Evolutionary conservation across 2,888 invertebrate species (phyloP).

Genomic region (Scaptodrosophila latifasciaeformis): DNA sequence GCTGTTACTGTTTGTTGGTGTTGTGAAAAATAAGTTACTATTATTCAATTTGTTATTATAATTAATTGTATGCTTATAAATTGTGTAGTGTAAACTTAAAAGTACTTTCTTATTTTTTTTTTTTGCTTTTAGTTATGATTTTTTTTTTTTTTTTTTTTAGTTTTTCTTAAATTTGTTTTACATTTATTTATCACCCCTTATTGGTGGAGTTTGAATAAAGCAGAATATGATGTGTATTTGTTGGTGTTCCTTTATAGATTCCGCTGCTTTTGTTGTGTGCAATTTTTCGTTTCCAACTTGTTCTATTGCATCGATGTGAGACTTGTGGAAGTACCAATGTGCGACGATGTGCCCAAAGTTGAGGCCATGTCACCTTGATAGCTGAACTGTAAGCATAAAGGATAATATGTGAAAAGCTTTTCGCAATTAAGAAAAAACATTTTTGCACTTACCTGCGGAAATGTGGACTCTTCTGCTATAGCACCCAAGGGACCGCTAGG

Average conservation of each 20-base stretch:
- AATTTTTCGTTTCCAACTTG: constrained; percentile 39
- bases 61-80: constrained; percentile 40
- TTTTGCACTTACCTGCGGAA: constrained; percentile 76
- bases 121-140: constrained; percentile 17
- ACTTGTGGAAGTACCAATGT: constrained; percentile 78
- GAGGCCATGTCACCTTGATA: constrained; percentile 80
- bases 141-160: constrained; percentile 22
- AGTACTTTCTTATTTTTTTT: constrained; percentile 31
- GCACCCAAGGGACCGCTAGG: constrained; percentile 78
- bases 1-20: constrained; percentile 22
- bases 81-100: constrained; percentile 40
- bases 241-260: constrained; percentile 17
- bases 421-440: background rate
- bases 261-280: constrained; percentile 31
- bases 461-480: constrained; percentile 83
- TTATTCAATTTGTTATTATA: constrained; percentile 47
- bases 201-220: constrained; percentile 51
- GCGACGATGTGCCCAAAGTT: constrained; percentile 79
- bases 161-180: constrained; percentile 32
- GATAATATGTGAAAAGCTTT: background rate
- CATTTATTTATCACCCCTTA: constrained; percentile 41
- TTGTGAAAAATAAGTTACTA: constrained; percentile 59
- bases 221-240: constrained; percentile 48
- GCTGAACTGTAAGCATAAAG: constrained; percentile 82
- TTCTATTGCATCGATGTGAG: constrained; percentile 75